phyloP scores from a whole-genome alignment of 2,113 vertebrate species.

The Semicossyphus pulcher region DNA sequence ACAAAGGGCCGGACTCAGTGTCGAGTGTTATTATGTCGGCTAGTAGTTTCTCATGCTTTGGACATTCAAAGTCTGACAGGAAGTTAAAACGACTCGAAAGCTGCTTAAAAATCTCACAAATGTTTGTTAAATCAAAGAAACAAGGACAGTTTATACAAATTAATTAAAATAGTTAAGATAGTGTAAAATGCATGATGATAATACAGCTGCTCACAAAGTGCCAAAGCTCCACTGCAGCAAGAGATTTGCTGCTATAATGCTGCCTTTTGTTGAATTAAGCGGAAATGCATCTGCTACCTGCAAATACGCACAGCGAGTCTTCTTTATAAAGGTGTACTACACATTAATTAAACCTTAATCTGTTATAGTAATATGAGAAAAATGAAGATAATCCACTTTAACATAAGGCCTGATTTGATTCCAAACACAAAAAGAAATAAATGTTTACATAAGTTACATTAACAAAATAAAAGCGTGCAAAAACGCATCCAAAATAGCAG shows the following conservation, averaged over 20 bases:
- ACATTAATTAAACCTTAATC: not conserved
- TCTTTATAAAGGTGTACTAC: too few relatives aligned
- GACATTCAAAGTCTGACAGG: slow-evolving; percentile 5
- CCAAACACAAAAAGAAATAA: not conserved
- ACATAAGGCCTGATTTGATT: not conserved
- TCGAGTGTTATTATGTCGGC: slow-evolving; percentile 73
- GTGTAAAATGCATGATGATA: not conserved
- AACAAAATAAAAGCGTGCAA: not conserved
- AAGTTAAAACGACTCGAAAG: not conserved
- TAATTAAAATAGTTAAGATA: too few relatives aligned
- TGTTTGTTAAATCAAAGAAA: not conserved
- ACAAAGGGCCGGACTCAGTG: slow-evolving; percentile 78
- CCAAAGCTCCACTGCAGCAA: not conserved
- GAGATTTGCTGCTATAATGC: not conserved
- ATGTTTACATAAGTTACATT: not conserved
- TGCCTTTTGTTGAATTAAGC: not conserved
- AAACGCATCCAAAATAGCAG: slow-evolving; percentile 24
- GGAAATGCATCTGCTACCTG: slow-evolving; percentile 13
- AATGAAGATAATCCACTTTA: not conserved
- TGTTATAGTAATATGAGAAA: not conserved
- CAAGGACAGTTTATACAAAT: not conserved
- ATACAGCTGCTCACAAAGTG: not conserved
- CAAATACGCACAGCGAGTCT: not conserved
- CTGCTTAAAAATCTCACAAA: not conserved
- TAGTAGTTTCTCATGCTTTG: slow-evolving; percentile 23